These are phyloP conservation scores for Halcyon senegalensis DNA, from an alignment of 2,113 vertebrate species.

Conservation along the genomic window DNA sequence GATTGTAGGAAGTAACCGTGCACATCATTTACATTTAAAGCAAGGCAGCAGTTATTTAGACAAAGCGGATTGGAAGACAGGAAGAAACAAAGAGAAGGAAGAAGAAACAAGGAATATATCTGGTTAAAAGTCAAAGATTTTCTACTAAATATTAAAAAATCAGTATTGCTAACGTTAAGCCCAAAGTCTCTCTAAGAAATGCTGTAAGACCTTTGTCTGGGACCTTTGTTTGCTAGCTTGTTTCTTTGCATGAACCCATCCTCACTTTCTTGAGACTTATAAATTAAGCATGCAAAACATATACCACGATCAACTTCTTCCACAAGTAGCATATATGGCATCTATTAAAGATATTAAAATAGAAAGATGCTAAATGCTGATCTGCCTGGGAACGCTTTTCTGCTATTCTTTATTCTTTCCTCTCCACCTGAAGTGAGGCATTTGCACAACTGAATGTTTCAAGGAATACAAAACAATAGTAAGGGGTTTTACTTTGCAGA, in stretches of 20 bases:
- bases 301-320: background rate
- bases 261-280: background rate
- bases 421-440: background rate
- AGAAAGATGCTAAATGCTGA: background rate
- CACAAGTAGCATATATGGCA: background rate
- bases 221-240: background rate
- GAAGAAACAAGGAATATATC: slow-evolving; percentile 79
- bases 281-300: background rate
- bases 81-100: slow-evolving; percentile 61
- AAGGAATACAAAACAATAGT: background rate
- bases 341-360: background rate
- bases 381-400: background rate
- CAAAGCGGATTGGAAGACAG: slow-evolving; percentile 67
- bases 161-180: background rate
- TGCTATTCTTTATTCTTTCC: background rate
- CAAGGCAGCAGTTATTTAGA: slow-evolving; percentile 79
- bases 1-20: slow-evolving; percentile 73
- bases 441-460: background rate
- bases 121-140: slow-evolving; percentile 71
- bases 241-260: background rate
- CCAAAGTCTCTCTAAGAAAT: background rate
- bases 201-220: background rate
- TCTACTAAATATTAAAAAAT: background rate
- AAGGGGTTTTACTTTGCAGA: background rate
- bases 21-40: slow-evolving; percentile 72